phyloP scores from a whole-genome alignment of 2,797 vertebrate species.

The Danio aesculapii region DNA sequence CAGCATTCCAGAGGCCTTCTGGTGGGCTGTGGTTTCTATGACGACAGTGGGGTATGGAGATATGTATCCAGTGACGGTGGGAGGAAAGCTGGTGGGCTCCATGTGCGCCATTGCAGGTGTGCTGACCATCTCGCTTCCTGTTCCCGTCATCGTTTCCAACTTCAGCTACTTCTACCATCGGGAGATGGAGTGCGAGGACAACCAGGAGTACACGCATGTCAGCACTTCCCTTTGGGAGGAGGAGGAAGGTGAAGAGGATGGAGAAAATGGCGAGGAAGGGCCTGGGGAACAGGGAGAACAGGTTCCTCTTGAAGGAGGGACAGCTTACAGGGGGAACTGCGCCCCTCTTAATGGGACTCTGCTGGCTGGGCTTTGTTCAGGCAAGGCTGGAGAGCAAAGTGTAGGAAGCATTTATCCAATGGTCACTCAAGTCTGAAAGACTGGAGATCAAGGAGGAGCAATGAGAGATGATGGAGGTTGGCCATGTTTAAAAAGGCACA shows the following conservation, averaged over 20 bases:
- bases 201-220: constrained; percentile 80
- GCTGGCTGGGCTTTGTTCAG: constrained; percentile 72
- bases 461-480: constrained; percentile 4
- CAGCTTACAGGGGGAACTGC: constrained; percentile 59
- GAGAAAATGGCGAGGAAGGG: constrained; percentile 63
- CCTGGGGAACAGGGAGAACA: constrained; percentile 66
- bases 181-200: constrained; percentile 85
- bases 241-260: constrained; percentile 64
- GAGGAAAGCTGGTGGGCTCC: constrained; percentile 92
- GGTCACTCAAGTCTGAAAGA: constrained; percentile 84
- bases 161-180: constrained; percentile 96
- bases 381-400: constrained; percentile 61
- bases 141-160: constrained; percentile 95
- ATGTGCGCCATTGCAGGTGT: constrained; percentile 94
- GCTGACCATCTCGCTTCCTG: constrained; percentile 92
- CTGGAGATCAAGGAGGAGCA: not conserved
- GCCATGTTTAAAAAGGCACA: not conserved
- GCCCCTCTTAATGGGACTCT: constrained; percentile 74
- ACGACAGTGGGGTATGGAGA: constrained; percentile 95
- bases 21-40: constrained; percentile 97
- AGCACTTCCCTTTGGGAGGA: constrained; percentile 82
- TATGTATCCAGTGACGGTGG: constrained; percentile 90
- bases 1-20: constrained; percentile 94
- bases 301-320: constrained; percentile 70
- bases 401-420: constrained; percentile 66